Evolutionary conservation across 1,140 invertebrate genomes (phyloP), one percentile per base, ranked within the genome.

Genomic region (Drosophila arawakana): DNA sequence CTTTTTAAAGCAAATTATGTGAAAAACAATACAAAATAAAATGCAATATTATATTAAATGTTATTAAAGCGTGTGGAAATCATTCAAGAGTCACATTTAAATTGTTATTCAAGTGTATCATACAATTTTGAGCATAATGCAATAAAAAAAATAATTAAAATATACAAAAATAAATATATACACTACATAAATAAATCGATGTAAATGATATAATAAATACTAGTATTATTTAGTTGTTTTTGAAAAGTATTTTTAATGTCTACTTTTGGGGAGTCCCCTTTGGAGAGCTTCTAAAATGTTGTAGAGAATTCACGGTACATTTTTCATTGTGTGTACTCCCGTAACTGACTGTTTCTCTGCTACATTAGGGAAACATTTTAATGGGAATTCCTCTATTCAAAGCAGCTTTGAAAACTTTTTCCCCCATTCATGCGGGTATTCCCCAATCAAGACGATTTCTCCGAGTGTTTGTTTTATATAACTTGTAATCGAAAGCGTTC

Each of bases 61-160:
- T 73, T 73, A 73, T 62, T 68, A 73, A 46, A 2, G 18, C 52
- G 49, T 57, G 60, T 39, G 35, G 35, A 54, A 49, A 39, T 62
- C 49, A 54, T 49, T 62, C 44, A 49, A 58, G 3, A 68, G 59
- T 63, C 62, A 76, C 43, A 35, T 67, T 65, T 66, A 63, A 77
- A 69, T 80, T 86, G 84, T 89, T 88, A 83, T 78, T 72, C 67
- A 83, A 77, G 30, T 86, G 77, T 88, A 89, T 54, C 39, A 78
- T 71, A 88, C 66, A 70, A 75, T 76, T 80, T 83, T 89, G 63
- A 88, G 60, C 77, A 44, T 80, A 89, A 73, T 76, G 69, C 52
- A 52, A 67, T 68, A 65, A 81, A 49, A 79, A 63, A 80, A 44
- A 75, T 44, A 65, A 60, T 7, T 52, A 30, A 30, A 30, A 30